Conservation (phyloP, 2,113 vertebrate genomes). For the Rhynchomys soricoides region DNA sequence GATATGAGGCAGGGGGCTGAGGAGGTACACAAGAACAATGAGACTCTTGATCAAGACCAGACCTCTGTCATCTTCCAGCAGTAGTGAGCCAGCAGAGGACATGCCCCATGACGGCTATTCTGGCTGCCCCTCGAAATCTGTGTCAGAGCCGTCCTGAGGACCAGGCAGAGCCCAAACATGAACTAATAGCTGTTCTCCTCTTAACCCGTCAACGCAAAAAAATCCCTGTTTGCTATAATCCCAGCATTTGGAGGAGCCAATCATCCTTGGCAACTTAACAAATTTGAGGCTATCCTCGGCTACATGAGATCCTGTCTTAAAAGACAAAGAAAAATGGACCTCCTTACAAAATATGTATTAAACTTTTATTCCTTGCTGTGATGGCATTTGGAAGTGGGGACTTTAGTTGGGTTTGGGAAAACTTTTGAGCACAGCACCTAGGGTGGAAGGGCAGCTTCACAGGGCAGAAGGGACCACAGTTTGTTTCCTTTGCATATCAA, state of each 20-base stretch:
- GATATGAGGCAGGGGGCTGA: not conserved
- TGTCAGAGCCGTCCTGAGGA: not conserved
- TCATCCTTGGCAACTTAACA: not conserved
- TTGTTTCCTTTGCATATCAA: not conserved
- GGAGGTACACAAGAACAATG: not conserved
- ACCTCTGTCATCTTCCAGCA: not conserved
- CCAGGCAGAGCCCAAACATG: not conserved
- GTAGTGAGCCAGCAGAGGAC: no score
- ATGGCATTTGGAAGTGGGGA: not conserved
- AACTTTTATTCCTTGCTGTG: not conserved
- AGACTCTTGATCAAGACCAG: rapidly evolving
- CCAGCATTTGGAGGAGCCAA: not conserved
- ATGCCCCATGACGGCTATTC: rapidly evolving
- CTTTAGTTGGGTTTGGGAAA: not conserved
- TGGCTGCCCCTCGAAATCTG: not conserved
- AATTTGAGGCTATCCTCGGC: not conserved
- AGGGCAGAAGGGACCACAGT: not conserved
- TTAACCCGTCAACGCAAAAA: not conserved
- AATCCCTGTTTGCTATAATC: not conserved
- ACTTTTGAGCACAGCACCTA: no score
- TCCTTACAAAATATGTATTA: not conserved
- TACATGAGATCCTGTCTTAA: not conserved
- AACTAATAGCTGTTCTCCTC: no score
- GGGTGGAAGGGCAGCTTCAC: no score
- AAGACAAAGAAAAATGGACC: not conserved